These are phyloP conservation scores for Piezodorus guildinii DNA, from an alignment of 1,140 invertebrate species.

Conservation along the genomic window DNA sequence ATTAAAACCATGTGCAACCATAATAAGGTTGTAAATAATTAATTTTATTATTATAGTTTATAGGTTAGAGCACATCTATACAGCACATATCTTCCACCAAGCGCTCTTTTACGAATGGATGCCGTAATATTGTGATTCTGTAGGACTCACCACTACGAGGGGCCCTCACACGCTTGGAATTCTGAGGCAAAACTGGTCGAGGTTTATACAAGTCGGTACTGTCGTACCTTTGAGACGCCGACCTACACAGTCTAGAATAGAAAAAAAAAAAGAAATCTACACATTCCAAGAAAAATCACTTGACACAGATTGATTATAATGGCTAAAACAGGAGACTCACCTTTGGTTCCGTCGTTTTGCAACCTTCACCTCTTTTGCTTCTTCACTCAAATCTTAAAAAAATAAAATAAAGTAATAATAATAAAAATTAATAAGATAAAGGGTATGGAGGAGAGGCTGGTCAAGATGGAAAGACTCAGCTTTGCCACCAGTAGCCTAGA, in stretches of 20 bases:
- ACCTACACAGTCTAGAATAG: constrained; percentile 6
- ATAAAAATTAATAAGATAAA: no score
- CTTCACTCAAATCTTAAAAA: not conserved
- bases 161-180: not conserved
- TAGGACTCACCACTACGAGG: not conserved
- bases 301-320: not conserved
- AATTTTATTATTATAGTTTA: no score
- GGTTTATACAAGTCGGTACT: constrained; percentile 7
- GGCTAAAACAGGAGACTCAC: not conserved
- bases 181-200: not conserved
- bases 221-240: not conserved
- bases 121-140: not conserved
- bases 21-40: no score
- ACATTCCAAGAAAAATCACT: not conserved
- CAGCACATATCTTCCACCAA: constrained; percentile 1
- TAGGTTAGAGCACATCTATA: no score
- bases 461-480: no score
- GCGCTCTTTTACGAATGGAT: not conserved
- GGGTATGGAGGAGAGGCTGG: no score
- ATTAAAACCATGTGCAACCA: no score
- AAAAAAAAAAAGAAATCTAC: constrained; percentile 5
- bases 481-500: no score
- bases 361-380: not conserved
- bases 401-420: no score
- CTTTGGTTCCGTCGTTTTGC: not conserved